A percentile compares a stretch with the other conserved stretches of the same genome.
Evolutionary conservation across 2,888 invertebrate genomes (phyloP).

Genomic region (Hoplodrina blanda): DNA sequence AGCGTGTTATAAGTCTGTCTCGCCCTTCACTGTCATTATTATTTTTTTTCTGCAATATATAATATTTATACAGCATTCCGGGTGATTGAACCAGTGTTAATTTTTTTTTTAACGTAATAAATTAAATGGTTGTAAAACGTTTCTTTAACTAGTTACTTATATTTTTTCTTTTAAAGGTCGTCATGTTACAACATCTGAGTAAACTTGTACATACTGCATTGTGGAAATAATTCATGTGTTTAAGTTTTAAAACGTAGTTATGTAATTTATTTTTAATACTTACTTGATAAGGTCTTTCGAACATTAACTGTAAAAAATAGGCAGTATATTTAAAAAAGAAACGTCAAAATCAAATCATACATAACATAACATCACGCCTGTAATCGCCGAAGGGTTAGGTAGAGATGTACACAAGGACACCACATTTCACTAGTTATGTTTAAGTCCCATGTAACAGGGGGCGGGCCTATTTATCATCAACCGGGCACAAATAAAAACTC

Average conservation of each 20-base stretch:
- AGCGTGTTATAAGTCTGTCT: too few relatives aligned
- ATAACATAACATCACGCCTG: too few relatives aligned
- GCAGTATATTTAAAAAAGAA: background rate
- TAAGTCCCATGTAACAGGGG: too few relatives aligned
- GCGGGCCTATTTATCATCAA: too few relatives aligned
- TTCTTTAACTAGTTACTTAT: background rate
- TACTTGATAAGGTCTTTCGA: background rate
- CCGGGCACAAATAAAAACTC: too few relatives aligned
- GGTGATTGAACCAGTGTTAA: background rate
- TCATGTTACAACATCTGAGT: constrained; percentile 35
- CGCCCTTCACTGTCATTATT: constrained; percentile 4
- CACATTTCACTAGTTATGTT: too few relatives aligned
- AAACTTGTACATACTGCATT: constrained; percentile 23
- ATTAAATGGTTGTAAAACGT: constrained; percentile 17
- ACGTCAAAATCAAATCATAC: too few relatives aligned
- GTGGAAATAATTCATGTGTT: constrained; percentile 12
- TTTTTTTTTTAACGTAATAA: constrained; percentile 1
- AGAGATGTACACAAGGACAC: too few relatives aligned
- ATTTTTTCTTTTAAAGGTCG: constrained; percentile 36
- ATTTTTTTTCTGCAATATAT: background rate
- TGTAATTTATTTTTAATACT: background rate
- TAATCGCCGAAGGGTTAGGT: too few relatives aligned
- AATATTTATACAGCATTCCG: background rate
- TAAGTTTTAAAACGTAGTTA: background rate
- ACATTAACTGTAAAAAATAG: background rate